Conservation (phyloP, 2,797 vertebrate genomes). For the Eidolon dupreanum region DNA sequence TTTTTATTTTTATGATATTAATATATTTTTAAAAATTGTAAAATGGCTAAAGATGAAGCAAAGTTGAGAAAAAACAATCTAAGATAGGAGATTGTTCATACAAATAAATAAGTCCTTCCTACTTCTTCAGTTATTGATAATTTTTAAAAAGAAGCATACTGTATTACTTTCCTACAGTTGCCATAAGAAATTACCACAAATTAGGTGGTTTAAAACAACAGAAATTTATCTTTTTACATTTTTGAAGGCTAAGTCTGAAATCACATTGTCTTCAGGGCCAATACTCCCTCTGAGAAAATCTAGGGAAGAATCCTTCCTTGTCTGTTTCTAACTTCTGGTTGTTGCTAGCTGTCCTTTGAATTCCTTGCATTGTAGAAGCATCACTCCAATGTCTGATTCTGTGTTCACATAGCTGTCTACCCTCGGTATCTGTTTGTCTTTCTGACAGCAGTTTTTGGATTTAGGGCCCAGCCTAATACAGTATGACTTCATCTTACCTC, state of each 20-base stretch:
- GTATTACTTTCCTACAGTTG: background rate
- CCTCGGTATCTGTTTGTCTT: background rate
- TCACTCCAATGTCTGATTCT: background rate
- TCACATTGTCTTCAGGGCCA: background rate
- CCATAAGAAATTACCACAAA: background rate
- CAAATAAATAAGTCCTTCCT: background rate
- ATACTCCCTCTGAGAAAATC: background rate
- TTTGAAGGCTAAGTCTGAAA: background rate
- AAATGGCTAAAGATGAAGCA: background rate
- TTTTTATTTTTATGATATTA: background rate
- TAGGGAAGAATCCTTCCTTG: background rate
- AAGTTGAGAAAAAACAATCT: background rate
- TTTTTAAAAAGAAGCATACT: background rate
- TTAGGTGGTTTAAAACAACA: background rate
- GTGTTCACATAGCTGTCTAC: background rate
- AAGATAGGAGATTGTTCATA: background rate
- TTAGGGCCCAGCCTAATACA: too few relatives aligned
- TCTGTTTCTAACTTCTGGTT: too few relatives aligned
- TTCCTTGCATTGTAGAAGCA: background rate
- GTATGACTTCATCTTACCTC: background rate
- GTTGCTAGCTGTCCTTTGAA: background rate
- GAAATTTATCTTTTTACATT: background rate
- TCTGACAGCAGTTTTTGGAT: background rate
- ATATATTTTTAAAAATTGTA: background rate
- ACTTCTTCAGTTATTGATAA: background rate